Evolutionary conservation across 2,113 vertebrate genomes (phyloP).

Genomic region (Paratilapia polleni): DNA sequence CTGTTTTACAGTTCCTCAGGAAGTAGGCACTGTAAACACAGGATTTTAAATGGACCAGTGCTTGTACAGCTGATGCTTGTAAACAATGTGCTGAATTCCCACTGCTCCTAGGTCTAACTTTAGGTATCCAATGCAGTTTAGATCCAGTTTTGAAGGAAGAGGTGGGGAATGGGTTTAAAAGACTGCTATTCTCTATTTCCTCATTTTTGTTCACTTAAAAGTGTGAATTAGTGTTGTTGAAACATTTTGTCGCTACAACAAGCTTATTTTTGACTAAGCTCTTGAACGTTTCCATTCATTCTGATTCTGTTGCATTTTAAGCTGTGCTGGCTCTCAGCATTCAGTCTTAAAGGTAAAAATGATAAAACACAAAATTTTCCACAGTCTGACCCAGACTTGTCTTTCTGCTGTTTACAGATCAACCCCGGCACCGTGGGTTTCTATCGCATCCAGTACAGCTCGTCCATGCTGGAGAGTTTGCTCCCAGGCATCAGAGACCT

Average conservation of each 20-base stretch:
- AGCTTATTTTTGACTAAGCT: neutral
- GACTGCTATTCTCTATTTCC: neutral
- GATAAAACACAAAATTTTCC: neutral
- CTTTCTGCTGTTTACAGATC: conserved; percentile 77
- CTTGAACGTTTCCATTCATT: neutral
- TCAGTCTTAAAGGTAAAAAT: neutral
- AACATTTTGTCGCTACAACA: neutral
- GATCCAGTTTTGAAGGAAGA: neutral
- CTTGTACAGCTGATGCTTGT: neutral
- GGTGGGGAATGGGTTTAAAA: neutral
- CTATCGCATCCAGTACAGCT: conserved; percentile 95
- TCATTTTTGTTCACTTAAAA: neutral
- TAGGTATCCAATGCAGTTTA: neutral
- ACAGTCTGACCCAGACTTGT: conserved; percentile 16
- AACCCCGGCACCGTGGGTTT: conserved; percentile 98
- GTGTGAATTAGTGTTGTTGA: rapidly evolving
- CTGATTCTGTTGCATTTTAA: neutral
- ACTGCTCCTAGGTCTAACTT: neutral
- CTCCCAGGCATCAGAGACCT: conserved; percentile 92
- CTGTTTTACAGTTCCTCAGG: neutral
- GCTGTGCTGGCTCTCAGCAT: neutral
- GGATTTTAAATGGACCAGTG: neutral
- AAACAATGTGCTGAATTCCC: neutral
- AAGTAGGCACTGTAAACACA: neutral
- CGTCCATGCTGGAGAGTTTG: conserved; percentile 90